phyloP scores from a whole-genome alignment of 2,797 vertebrate genomes.

The Karalla daura region DNA sequence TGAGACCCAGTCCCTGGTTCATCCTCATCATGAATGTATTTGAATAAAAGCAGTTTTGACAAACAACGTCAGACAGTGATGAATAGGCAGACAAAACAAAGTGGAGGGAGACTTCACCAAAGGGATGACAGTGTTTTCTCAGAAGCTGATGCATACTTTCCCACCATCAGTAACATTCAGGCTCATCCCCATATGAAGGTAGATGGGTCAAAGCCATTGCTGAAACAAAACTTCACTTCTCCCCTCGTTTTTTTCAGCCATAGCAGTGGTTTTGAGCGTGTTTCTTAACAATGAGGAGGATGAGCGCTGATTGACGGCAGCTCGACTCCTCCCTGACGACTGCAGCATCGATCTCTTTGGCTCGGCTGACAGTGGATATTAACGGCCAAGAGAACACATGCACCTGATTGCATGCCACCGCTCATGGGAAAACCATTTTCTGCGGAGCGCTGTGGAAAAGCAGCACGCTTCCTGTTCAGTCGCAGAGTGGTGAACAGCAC shows the following conservation, averaged over 20 bases:
- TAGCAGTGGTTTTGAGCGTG: slow-evolving; percentile 1
- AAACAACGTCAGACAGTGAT: slow-evolving; percentile 24
- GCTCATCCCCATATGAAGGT: not conserved
- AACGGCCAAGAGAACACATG: slow-evolving; percentile 40
- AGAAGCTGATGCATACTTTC: slow-evolving; percentile 5
- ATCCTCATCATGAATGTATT: slow-evolving; percentile 19
- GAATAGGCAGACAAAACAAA: slow-evolving; percentile 32
- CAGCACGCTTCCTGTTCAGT: slow-evolving; percentile 65
- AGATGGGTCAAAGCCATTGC: not conserved
- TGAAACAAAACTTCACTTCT: not conserved
- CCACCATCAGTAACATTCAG: not conserved
- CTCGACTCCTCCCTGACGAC: not conserved
- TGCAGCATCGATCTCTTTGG: slow-evolving; percentile 20
- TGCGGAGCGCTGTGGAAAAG: slow-evolving; percentile 61
- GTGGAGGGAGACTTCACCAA: not conserved
- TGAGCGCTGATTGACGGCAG: slow-evolving; percentile 16
- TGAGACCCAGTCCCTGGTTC: slow-evolving; percentile 3
- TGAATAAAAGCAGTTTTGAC: slow-evolving; percentile 21
- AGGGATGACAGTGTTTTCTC: slow-evolving; percentile 5
- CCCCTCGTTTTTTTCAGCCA: not conserved
- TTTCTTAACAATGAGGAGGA: not conserved
- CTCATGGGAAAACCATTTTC: slow-evolving; percentile 71
- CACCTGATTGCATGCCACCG: slow-evolving; percentile 65
- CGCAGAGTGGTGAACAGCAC: slow-evolving; percentile 63
- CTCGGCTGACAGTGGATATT: slow-evolving; percentile 29